Evolutionary conservation across 2,888 invertebrate species (phyloP).

Genomic region (Sericinus montela): DNA sequence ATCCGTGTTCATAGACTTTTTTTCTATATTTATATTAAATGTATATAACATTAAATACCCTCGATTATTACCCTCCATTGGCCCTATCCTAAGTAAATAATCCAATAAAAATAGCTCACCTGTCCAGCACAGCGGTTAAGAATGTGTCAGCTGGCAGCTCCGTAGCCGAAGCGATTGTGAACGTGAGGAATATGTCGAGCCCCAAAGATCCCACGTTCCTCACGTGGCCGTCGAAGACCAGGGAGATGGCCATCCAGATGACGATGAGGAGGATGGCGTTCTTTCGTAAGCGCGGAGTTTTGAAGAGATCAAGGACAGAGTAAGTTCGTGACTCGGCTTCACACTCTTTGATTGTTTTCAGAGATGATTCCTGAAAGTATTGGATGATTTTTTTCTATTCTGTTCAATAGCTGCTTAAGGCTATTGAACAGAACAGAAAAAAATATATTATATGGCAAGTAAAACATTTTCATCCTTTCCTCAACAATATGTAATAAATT

Average conservation of each 20-base stretch:
- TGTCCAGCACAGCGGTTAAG: slow-evolving; percentile 85
- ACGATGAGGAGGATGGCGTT: slow-evolving; percentile 88
- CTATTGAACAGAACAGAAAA: too few species aligned
- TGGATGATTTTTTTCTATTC: too few species aligned
- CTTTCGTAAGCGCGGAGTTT: slow-evolving; percentile 85
- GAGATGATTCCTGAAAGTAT: slow-evolving; percentile 80
- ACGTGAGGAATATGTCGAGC: slow-evolving; percentile 90
- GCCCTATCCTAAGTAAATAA: too few species aligned
- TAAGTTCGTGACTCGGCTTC: slow-evolving; percentile 85
- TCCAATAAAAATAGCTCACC: slow-evolving; percentile 34
- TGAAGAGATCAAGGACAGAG: slow-evolving; percentile 90
- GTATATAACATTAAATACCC: too few species aligned
- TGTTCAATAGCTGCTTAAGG: too few species aligned
- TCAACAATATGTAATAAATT: too few species aligned
- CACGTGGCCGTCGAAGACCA: slow-evolving; percentile 94
- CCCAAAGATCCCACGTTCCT: slow-evolving; percentile 92
- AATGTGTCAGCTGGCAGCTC: slow-evolving; percentile 92
- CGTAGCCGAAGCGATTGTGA: slow-evolving; percentile 90
- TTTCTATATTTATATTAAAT: too few species aligned
- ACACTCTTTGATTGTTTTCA: slow-evolving; percentile 84
- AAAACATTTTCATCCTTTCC: too few species aligned
- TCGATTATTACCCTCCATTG: too few species aligned
- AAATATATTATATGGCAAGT: too few species aligned
- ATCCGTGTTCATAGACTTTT: too few species aligned
- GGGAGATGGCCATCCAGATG: slow-evolving; percentile 94